Conservation (phyloP, 2,888 invertebrate genomes). For the Gastracanthus pulcherrimus region DNA sequence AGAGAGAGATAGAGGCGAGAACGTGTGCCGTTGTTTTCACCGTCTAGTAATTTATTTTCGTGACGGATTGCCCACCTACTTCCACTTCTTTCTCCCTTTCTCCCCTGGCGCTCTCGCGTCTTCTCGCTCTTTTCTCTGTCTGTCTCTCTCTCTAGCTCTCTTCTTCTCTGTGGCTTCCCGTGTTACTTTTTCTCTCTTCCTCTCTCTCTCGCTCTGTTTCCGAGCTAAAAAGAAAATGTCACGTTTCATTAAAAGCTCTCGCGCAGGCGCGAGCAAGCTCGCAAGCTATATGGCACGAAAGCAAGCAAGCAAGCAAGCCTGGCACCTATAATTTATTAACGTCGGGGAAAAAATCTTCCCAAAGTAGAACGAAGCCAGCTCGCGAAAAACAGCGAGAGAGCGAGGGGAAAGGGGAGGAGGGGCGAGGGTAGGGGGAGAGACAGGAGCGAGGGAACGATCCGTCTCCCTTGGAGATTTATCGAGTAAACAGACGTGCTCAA, state of each 20-base stretch:
- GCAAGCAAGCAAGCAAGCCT: background rate
- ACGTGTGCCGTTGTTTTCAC: slow-evolving; percentile 56
- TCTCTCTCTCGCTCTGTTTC: background rate
- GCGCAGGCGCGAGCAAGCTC: slow-evolving; percentile 7
- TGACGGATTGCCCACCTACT: slow-evolving; percentile 54
- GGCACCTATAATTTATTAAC: slow-evolving; percentile 55
- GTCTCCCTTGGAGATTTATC: slow-evolving; percentile 60
- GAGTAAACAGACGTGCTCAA: slow-evolving; percentile 59
- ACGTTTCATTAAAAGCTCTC: slow-evolving; percentile 55
- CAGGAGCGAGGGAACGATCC: slow-evolving; percentile 60
- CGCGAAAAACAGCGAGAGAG: slow-evolving; percentile 56
- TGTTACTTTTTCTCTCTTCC: background rate
- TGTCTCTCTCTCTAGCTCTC: background rate
- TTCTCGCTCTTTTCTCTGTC: no score
- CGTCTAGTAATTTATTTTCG: slow-evolving; percentile 58
- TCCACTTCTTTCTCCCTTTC: slow-evolving; percentile 40
- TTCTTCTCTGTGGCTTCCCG: background rate
- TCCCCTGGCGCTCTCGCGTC: slow-evolving; percentile 4
- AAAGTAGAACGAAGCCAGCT: slow-evolving; percentile 56
- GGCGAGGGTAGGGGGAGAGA: slow-evolving; percentile 59
- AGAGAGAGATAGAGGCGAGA: no score
- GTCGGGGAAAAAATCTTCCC: slow-evolving; percentile 55
- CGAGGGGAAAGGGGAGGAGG: slow-evolving; percentile 36
- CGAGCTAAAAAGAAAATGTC: slow-evolving; percentile 51
- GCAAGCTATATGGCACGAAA: background rate